A percentile compares a stretch with the other conserved stretches of the same genome.
Conservation (phyloP, 37 sponge, comb jelly and placozoan genomes). For the Aphrocallistes beatrix region DNA sequence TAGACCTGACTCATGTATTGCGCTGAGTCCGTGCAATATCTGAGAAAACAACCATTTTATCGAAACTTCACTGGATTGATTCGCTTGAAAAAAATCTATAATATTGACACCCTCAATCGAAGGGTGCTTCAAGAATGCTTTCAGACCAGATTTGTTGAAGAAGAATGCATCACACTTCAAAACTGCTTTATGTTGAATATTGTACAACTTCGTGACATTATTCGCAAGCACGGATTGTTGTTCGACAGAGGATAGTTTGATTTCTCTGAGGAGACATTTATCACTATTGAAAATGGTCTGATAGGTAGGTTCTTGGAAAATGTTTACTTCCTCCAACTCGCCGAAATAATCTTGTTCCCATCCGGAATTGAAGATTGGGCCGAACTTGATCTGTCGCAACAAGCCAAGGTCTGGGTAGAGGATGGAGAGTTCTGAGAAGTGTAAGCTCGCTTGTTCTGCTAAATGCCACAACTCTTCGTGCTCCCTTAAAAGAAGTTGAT, state of each 20-base stretch:
- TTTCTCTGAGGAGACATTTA: neutral
- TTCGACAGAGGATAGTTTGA: neutral
- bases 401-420: neutral
- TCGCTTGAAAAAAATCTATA: neutral
- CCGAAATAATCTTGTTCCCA: conserved; percentile 9
- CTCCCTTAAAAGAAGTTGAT: neutral
- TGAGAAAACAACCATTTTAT: neutral
- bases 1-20: neutral
- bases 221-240: neutral
- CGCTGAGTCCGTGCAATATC: neutral
- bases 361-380: neutral
- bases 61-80: neutral
- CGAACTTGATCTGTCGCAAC: neutral
- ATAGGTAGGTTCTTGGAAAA: neutral
- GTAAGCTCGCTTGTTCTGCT: neutral
- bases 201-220: neutral
- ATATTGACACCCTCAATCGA: neutral
- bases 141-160: neutral
- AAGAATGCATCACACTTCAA: neutral
- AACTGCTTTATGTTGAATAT: neutral
- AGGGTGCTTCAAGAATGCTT: neutral
- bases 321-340: neutral
- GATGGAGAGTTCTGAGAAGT: conserved; percentile 10
- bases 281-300: neutral
- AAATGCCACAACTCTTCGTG: neutral